Evolutionary conservation across 2,888 invertebrate genomes (phyloP), one percentile per base, ranked within the genome.

Genomic region (Cynaeus angustus): DNA sequence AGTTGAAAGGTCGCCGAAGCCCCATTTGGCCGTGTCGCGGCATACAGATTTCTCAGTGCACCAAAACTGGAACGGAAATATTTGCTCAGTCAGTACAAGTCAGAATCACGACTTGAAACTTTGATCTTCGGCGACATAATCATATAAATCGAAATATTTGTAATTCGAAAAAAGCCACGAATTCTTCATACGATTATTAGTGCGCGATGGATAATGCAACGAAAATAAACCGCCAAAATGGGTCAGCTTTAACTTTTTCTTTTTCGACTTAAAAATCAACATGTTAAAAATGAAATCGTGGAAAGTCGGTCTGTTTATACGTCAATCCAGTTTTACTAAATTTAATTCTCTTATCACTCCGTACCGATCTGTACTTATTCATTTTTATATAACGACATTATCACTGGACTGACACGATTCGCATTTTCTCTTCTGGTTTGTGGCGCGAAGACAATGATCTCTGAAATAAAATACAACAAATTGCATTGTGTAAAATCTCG

Each of bases 51-150:
- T 50, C 41, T 43, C 56, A 26, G 37, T 56, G 61, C 37, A 7
- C 26, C 21, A 38, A 41, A 65, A 65, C 55, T 65, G 33, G 65
- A 65, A 46, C 65, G 55, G 55, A 65, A 65, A 65, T 55, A 55
- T 65, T 62, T 62, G 37, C 50, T 50, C 48, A 33, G 61, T 46
- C 61, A 9, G 37, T 37, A 61, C 61, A 43, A 43, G 45, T 38
- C 43, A 45, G 45, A 58, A 59, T 45, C 59, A 8, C 59, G 33
- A 59, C 59, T 59, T 37, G 59, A 59, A 62, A 38, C 50, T 50
- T 48, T 26, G 33, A 38, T 62, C 50, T 62, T 46, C 14, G 7
- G n/a, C 28, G 58, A 61, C 46, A 61, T 61, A 61, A 48, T 50
- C 37, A 46, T 28, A 62, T 62, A 50, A 62, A 62, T 50, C 62